These are phyloP conservation scores for Bos javanicus DNA, from an alignment of 2,113 vertebrate species.

Conservation along the genomic window DNA sequence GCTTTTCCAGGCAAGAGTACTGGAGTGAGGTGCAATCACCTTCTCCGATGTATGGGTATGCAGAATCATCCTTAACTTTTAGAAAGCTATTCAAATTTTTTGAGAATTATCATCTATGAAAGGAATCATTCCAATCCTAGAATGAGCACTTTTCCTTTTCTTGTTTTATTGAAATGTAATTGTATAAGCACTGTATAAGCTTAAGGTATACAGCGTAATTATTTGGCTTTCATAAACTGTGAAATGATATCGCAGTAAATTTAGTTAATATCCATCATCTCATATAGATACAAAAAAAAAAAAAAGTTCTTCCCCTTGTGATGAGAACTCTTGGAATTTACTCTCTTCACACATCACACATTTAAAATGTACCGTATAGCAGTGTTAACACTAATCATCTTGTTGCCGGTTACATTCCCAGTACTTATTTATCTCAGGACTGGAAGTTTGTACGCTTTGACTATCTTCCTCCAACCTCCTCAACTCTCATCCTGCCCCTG, in stretches of 20 bases:
- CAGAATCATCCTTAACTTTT: background rate
- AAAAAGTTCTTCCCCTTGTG: background rate
- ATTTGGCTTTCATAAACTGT: background rate
- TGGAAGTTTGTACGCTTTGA: background rate
- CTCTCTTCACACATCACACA: background rate
- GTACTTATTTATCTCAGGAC: background rate
- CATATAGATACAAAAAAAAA: background rate
- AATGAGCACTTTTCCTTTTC: background rate
- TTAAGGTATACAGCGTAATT: background rate
- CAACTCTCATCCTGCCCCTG: background rate
- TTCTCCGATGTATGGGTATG: accelerated
- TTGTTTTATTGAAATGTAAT: background rate
- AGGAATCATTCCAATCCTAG: background rate
- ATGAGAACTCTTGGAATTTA: background rate
- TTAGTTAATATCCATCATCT: background rate
- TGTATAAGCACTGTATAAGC: background rate
- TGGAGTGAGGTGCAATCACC: too few species aligned
- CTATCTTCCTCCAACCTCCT: background rate
- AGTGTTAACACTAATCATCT: background rate
- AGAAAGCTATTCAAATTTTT: background rate
- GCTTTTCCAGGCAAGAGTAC: too few species aligned
- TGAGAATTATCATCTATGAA: background rate
- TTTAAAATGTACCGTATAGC: background rate
- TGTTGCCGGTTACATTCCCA: background rate
- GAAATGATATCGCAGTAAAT: background rate